Evolutionary conservation across 2,888 invertebrate species (phyloP).

Genomic region (Aelia acuminata): DNA sequence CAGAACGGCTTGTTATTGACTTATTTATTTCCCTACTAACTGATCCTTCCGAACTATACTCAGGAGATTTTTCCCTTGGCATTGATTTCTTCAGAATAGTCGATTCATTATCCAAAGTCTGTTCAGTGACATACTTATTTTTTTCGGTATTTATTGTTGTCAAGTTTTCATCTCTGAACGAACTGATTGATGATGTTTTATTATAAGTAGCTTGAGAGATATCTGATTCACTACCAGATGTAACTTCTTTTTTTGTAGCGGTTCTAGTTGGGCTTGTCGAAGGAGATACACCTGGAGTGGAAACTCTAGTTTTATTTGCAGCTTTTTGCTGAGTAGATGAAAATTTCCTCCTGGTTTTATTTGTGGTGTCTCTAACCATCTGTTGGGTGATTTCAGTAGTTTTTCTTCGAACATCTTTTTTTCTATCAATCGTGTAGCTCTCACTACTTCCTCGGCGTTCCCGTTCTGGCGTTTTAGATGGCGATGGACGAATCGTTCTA

Average conservation of each 20-base stretch:
- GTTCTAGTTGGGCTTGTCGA: constrained; percentile 72
- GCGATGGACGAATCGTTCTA: constrained; percentile 65
- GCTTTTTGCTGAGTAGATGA: constrained; percentile 68
- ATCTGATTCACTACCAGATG: constrained; percentile 66
- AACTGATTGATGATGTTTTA: constrained; percentile 61
- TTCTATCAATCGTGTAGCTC: constrained; percentile 66
- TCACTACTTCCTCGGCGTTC: constrained; percentile 65
- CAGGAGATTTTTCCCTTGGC: constrained; percentile 67
- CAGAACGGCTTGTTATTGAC: constrained; percentile 61
- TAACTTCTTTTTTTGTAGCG: constrained; percentile 60
- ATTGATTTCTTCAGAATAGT: background rate
- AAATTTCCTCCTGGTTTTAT: constrained; percentile 66
- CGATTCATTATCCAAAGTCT: constrained; percentile 60
- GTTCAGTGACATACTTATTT: background rate
- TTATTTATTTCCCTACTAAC: constrained; percentile 67
- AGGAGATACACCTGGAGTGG: constrained; percentile 71
- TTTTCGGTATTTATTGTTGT: constrained; percentile 42
- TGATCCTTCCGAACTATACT: constrained; percentile 68
- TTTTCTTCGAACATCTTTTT: constrained; percentile 51
- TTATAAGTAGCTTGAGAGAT: constrained; percentile 66
- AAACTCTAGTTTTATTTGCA: constrained; percentile 67
- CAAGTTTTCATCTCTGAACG: constrained; percentile 48
- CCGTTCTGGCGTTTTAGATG: constrained; percentile 65
- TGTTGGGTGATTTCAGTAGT: constrained; percentile 62
- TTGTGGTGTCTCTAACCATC: constrained; percentile 59